Evolutionary conservation across 2,113 vertebrate genomes (phyloP).

Genomic region (Cromileptes altivelis): DNA sequence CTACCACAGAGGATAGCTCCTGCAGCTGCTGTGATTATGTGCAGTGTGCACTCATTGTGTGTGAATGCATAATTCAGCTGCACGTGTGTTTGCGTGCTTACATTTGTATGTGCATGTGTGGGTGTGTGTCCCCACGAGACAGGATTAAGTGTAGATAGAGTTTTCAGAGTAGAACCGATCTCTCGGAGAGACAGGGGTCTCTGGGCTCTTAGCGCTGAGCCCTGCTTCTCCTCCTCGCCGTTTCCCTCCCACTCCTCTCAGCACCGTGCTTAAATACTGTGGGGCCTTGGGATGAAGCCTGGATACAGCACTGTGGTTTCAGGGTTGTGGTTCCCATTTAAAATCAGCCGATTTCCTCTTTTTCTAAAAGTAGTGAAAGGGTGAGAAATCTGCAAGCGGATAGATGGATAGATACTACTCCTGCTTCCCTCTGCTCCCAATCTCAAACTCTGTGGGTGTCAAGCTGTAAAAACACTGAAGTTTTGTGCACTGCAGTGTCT

Average conservation of each 20-base stretch:
- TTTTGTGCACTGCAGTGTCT: slow-evolving; percentile 18
- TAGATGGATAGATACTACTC: slow-evolving; percentile 28
- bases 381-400: slow-evolving; percentile 36
- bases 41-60: slow-evolving; percentile 45
- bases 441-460: slow-evolving; percentile 40
- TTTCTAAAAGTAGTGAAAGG: slow-evolving; percentile 18
- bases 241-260: slow-evolving; percentile 57
- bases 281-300: slow-evolving; percentile 58
- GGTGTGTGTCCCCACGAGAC: slow-evolving; percentile 65
- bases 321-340: slow-evolving; percentile 51
- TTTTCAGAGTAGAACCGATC: slow-evolving; percentile 77
- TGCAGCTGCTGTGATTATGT: slow-evolving; percentile 51
- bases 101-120: slow-evolving; percentile 64
- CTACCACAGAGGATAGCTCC: slow-evolving; percentile 22
- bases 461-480: slow-evolving; percentile 18
- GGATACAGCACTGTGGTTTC: slow-evolving; percentile 42
- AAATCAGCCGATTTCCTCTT: slow-evolving; percentile 43
- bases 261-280: slow-evolving; percentile 53
- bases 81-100: slow-evolving; percentile 48
- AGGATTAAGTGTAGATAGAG: slow-evolving; percentile 76
- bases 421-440: background rate
- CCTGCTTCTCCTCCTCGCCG: slow-evolving; percentile 43
- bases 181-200: slow-evolving; percentile 71
- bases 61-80: slow-evolving; percentile 57
- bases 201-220: slow-evolving; percentile 67